These are phyloP conservation scores for Trissoscelio sp. DNA, from an alignment of 2,888 invertebrate species.

Conservation along the genomic window DNA sequence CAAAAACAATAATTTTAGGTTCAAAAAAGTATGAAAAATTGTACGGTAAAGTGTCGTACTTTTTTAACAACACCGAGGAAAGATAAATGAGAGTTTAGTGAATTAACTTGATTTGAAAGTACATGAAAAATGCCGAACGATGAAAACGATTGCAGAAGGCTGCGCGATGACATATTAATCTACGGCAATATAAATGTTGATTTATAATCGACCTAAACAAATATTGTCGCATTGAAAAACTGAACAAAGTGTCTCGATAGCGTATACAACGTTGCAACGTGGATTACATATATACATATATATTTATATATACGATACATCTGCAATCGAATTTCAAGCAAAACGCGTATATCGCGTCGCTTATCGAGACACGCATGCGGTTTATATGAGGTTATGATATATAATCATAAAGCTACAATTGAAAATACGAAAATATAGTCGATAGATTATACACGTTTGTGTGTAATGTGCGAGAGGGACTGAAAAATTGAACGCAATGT, in stretches of 20 bases:
- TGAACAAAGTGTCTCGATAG: slow-evolving; percentile 49
- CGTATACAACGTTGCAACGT: slow-evolving; percentile 32
- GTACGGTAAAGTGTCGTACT: not conserved
- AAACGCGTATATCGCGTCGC: slow-evolving; percentile 52
- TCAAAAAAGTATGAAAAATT: not conserved
- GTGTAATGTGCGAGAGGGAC: not conserved
- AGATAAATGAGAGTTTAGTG: slow-evolving; percentile 30
- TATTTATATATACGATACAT: slow-evolving; percentile 32
- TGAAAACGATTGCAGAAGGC: slow-evolving; percentile 30
- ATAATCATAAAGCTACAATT: slow-evolving; percentile 45
- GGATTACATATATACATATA: slow-evolving; percentile 48
- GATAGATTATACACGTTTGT: slow-evolving; percentile 29
- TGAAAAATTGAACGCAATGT: not conserved
- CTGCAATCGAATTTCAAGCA: slow-evolving; percentile 62
- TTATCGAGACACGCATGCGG: slow-evolving; percentile 66
- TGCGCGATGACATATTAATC: slow-evolving; percentile 55
- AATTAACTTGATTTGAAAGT: slow-evolving; percentile 41
- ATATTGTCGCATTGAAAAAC: slow-evolving; percentile 52
- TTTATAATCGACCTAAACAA: slow-evolving; percentile 53
- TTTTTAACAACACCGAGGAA: slow-evolving; percentile 7
- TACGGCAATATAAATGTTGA: slow-evolving; percentile 54
- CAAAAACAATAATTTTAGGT: not conserved
- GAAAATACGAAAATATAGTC: slow-evolving; percentile 50
- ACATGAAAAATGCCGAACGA: slow-evolving; percentile 28
- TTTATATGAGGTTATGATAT: slow-evolving; percentile 62